Conservation (phyloP, 2,797 vertebrate genomes). For the Pempheris klunzingeri region DNA sequence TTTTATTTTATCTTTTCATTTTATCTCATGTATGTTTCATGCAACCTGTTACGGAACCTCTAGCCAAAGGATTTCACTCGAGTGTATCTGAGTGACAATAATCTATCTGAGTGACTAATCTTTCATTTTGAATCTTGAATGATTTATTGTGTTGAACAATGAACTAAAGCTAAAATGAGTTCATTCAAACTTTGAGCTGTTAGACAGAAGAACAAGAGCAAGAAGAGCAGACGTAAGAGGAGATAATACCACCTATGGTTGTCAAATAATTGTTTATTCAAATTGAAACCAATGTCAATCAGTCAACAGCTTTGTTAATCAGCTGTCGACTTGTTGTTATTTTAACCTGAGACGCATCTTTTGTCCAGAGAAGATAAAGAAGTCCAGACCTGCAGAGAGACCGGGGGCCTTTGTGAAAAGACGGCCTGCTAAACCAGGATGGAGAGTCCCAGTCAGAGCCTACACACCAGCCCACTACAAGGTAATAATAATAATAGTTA, state of each 20-base stretch:
- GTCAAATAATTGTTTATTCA: background rate
- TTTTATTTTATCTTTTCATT: too few relatives aligned
- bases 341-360: constrained; percentile 18
- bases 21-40: too few relatives aligned
- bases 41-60: too few relatives aligned
- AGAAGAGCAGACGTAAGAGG: background rate
- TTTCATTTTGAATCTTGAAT: too few relatives aligned
- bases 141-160: background rate
- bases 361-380: constrained; percentile 68
- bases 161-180: background rate
- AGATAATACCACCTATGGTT: constrained; percentile 3
- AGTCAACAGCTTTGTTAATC: background rate
- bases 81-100: too few relatives aligned
- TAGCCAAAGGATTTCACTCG: too few relatives aligned
- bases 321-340: background rate
- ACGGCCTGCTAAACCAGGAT: constrained; percentile 66
- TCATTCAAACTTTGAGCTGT: background rate
- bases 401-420: constrained; percentile 60
- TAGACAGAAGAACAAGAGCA: background rate
- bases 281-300: too few relatives aligned
- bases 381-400: constrained; percentile 67
- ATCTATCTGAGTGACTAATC: too few relatives aligned
- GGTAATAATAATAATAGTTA: constrained; percentile 59
- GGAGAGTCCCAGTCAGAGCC: constrained; percentile 73
- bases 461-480: constrained; percentile 53